phyloP scores from a whole-genome alignment of 2,113 vertebrate species.

The Pangasianodon gigas region DNA sequence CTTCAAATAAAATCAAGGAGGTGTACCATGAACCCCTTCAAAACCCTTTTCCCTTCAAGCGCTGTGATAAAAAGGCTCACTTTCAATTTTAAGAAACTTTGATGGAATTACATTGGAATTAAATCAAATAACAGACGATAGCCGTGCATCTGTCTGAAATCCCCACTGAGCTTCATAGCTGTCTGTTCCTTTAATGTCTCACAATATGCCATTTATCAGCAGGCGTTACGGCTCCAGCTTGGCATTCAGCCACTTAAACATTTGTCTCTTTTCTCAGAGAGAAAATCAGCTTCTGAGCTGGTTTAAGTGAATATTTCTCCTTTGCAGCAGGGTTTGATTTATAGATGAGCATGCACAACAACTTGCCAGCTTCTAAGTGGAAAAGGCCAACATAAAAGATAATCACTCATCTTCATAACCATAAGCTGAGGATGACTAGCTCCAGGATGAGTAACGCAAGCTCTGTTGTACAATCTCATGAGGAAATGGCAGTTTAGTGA shows the following conservation, averaged over 20 bases:
- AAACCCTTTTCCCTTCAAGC: conserved; percentile 41
- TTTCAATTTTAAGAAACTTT: conserved; percentile 51
- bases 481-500: background rate
- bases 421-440: conserved; percentile 25
- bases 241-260: conserved; percentile 62
- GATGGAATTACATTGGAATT: conserved; percentile 54
- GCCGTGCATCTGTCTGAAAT: conserved; percentile 53
- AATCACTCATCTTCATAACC: conserved; percentile 67
- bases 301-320: conserved; percentile 62
- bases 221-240: conserved; percentile 68
- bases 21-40: conserved; percentile 13
- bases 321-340: conserved; percentile 65
- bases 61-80: conserved; percentile 41
- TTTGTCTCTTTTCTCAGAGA: conserved; percentile 54
- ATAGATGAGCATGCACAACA: conserved; percentile 67
- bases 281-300: conserved; percentile 53
- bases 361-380: conserved; percentile 70
- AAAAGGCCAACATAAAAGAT: conserved; percentile 68
- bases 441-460: conserved; percentile 8
- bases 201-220: conserved; percentile 72
- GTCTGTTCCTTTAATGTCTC: conserved; percentile 57
- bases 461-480: background rate
- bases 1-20: conserved; percentile 13
- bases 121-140: conserved; percentile 54
- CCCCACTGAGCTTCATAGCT: conserved; percentile 49